Evolutionary conservation across 2,888 invertebrate genomes (phyloP).

Genomic region (Hirudinaria manillensis): DNA sequence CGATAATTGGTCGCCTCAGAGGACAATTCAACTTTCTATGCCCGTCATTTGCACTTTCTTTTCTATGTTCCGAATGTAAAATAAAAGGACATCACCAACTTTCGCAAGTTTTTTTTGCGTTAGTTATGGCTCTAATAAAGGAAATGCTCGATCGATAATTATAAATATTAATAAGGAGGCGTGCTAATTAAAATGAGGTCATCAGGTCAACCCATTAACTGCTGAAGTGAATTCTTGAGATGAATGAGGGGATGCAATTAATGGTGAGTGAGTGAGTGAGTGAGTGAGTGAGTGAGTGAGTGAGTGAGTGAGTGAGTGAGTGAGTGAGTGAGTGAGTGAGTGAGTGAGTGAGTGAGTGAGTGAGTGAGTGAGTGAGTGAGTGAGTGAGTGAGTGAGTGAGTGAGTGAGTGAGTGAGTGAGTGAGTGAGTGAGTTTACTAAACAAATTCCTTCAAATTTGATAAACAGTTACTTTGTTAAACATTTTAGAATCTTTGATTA

Average conservation of each 20-base stretch:
- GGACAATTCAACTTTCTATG: constrained; percentile 7
- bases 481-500: too few species aligned
- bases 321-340: constrained; percentile 26
- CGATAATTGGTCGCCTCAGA: background rate
- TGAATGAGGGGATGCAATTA: background rate
- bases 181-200: too few species aligned
- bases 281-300: constrained; percentile 26
- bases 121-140: too few species aligned
- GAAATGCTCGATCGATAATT: too few species aligned
- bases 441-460: background rate
- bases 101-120: too few species aligned
- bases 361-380: constrained; percentile 34
- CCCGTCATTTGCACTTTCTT: background rate
- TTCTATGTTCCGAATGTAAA: background rate
- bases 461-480: too few species aligned
- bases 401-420: constrained; percentile 34
- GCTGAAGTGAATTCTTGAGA: background rate
- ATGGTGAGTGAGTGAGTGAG: constrained; percentile 25
- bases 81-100: too few species aligned
- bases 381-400: constrained; percentile 35
- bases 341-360: constrained; percentile 34
- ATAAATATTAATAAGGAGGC: too few species aligned
- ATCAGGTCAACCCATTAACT: background rate
- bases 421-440: constrained; percentile 31
- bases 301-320: constrained; percentile 26